Evolutionary conservation across 2,888 invertebrate genomes (phyloP).

Genomic region (Thymelicus acteon): DNA sequence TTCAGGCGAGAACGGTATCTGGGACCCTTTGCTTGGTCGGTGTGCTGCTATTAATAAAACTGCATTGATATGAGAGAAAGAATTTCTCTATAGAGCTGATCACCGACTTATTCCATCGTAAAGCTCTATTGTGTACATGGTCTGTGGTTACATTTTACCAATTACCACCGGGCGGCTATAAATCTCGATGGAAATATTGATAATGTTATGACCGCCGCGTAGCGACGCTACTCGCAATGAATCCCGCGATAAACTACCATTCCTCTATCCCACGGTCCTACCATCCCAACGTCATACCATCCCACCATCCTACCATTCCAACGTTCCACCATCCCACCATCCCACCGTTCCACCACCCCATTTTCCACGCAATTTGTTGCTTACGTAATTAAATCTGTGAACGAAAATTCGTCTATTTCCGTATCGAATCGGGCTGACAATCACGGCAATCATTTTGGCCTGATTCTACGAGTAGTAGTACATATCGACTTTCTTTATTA

Average conservation of each 20-base stretch:
- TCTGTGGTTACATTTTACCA: slow-evolving; percentile 47
- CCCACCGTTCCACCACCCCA: too few species aligned
- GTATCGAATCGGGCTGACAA: slow-evolving; percentile 56
- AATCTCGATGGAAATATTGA: slow-evolving; percentile 73
- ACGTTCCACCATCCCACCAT: too few species aligned
- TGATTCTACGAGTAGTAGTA: too few species aligned
- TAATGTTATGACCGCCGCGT: slow-evolving; percentile 50
- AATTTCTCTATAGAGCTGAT: too few species aligned
- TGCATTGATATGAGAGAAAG: too few species aligned
- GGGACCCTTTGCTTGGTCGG: too few species aligned
- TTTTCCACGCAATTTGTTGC: slow-evolving; percentile 38
- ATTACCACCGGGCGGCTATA: slow-evolving; percentile 63
- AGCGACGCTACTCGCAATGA: slow-evolving; percentile 48
- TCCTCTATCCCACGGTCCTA: slow-evolving; percentile 20
- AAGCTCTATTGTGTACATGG: not conserved
- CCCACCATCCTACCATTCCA: too few species aligned
- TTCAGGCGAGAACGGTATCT: too few species aligned
- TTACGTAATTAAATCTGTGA: slow-evolving; percentile 52
- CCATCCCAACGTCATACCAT: too few species aligned
- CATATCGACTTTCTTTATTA: not conserved
- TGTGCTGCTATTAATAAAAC: too few species aligned
- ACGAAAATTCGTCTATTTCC: slow-evolving; percentile 60
- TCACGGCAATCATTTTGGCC: slow-evolving; percentile 51
- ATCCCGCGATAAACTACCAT: slow-evolving; percentile 56
- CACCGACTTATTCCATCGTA: not conserved